Base-by-base conservation (phyloP, 2,113 vertebrate species). In the Peromyscus polionotus region DNA sequence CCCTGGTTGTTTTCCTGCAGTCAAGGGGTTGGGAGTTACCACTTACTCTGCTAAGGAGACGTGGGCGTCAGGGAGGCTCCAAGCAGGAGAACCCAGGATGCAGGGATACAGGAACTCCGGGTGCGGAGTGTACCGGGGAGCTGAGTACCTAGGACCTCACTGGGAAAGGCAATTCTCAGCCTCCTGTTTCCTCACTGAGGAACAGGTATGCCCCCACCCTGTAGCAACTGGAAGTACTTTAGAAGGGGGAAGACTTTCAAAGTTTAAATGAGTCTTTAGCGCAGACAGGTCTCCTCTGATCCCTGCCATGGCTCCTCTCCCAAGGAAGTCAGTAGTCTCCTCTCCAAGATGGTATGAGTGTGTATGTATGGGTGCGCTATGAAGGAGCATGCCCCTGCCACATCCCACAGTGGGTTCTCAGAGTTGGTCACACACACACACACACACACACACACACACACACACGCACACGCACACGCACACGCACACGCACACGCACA, bases 1-100 rank as follows among this genome's bases (percentile, higher is more conserved):
- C 98, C 97, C 13, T 92, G 83, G 7, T 73, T 5, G 48, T 94
- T 97, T 59, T 98, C 98, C 98, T 98, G 83, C 94, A 95, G 90
- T 97, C 94, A 98, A 95, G 97, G 92, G 36, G 90, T 51, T 70
- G n/a, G 45, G 6, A 42, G 81, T 96, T 36, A 90, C 61, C 79
- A 67, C 28, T 48, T 1, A 77, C 91, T 36, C 68, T 39, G 12
- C 70, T 19, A 19, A 63, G 81, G 14, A 0, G 10, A 19, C 19
- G 17, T 51, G 7, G 5, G 39, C 33, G 28, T 54, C 54, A 45
- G 57, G 45, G 28, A 8, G 31, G 39, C 16, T 31, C 81, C 8
- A 36, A 19, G 19, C 77, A 10, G 67, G 45, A 28, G 5, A 0
- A 20, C 63, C 54, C 51, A 36, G 77, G 22, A 36, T 7, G 5